Conservation (phyloP, 2,797 vertebrate genomes). For the Enteromius fasciolatus region DNA sequence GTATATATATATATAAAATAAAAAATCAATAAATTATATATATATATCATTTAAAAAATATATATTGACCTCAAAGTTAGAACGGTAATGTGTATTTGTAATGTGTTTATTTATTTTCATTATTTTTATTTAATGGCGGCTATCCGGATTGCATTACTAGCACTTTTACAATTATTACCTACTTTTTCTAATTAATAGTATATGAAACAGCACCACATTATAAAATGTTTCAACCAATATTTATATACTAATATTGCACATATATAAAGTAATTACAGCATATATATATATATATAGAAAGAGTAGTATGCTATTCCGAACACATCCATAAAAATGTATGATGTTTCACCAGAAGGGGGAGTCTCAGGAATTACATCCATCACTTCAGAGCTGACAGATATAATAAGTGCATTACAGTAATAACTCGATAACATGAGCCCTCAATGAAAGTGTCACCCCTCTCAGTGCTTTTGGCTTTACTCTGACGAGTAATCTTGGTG, state of each 20-base stretch:
- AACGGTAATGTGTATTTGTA: background rate
- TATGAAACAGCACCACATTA: background rate
- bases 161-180: background rate
- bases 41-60: too few species aligned
- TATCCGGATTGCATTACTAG: too few species aligned
- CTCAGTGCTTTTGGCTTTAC: constrained; percentile 29
- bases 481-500: constrained; percentile 61
- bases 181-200: background rate
- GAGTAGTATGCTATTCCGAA: background rate
- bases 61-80: background rate
- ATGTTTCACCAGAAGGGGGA: constrained; percentile 69
- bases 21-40: too few species aligned
- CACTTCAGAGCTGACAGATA: background rate
- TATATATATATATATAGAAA: background rate
- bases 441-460: constrained; percentile 66
- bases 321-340: constrained; percentile 25
- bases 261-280: background rate
- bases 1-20: background rate
- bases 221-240: background rate
- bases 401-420: background rate
- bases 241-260: background rate
- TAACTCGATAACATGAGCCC: background rate
- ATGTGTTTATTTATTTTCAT: background rate
- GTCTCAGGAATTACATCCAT: constrained; percentile 50
- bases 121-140: background rate